Evolutionary conservation across 2,797 vertebrate genomes (phyloP), one percentile per base, ranked within the genome.

Genomic region (Sebastiscus tertius): DNA sequence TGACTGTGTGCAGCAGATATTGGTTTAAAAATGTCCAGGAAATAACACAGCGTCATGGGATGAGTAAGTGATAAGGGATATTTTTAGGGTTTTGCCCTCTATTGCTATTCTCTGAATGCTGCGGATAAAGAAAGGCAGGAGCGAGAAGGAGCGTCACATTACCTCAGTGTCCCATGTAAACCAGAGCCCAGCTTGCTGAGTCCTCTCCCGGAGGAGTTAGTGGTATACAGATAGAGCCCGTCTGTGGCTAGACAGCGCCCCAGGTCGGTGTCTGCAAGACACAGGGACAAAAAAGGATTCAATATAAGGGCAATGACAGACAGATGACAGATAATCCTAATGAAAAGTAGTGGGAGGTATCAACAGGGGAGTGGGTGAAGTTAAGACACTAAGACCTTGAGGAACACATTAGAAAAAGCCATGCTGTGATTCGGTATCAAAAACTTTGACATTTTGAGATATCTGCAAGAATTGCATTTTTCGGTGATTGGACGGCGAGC

Each of bases 131-230:
- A 71, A 52, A 86, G 58, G 36, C 72, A 87, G 68, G 49, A 52
- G 2, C 4, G 34, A 76, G 36, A 84, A 73, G 49, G 42, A 71
- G 85, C 85, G 80, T 94, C 85, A 72, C 77, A 80, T 97, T 96
- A 99, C 99, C 99, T 97, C 92, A 99, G 95, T 67, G 98, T 99
- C 64, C 99, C 99, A 9, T 99, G 99, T 90, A 99, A 96, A 87
- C 99, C 99, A 88, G 99, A 99, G 72, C 99, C 99, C 87, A 99
- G 90, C 87, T 99, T 99, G 97, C 98, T 99, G 92, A 99, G 95
- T 85, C 98, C 98, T 96, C 96, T 97, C 94, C 99, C 99, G 88
- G 98, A 97, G 14, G 98, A 99, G 93, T 99, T 99, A 64, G 97
- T 99, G 11, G 98, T 99, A 72, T 99, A 99, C 82, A 99, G 97